These are phyloP conservation scores for Notamacropus eugenii DNA, from an alignment of 2,797 vertebrate genomes.

Conservation along the genomic window DNA sequence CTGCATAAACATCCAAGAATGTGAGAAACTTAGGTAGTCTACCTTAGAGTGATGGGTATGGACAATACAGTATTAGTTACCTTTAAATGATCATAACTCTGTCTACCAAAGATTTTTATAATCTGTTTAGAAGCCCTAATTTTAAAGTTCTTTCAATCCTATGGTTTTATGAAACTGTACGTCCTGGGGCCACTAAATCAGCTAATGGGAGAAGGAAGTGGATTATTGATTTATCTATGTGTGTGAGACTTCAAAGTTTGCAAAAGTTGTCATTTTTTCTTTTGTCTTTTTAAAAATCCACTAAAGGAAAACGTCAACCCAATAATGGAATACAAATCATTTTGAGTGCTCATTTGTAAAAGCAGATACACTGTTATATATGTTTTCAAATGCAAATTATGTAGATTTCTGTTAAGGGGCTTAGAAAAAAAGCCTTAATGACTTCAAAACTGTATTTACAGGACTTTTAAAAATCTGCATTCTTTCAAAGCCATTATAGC, in stretches of 20 bases:
- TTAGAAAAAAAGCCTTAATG: conserved; percentile 27
- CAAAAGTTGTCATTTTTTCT: background rate
- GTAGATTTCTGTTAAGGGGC: conserved; percentile 26
- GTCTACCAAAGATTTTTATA: background rate
- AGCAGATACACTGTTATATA: background rate
- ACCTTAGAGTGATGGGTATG: conserved; percentile 1
- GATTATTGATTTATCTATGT: background rate
- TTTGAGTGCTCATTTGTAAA: background rate
- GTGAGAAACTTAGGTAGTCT: conserved; percentile 30
- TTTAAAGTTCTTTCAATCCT: conserved; percentile 11
- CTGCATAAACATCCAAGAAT: conserved; percentile 6
- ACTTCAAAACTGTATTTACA: conserved; percentile 24
- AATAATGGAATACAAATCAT: conserved; percentile 6
- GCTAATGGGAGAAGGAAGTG: conserved; percentile 22
- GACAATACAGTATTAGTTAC: background rate
- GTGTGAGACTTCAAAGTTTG: background rate
- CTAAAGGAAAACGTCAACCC: conserved; percentile 20
- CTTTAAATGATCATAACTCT: background rate
- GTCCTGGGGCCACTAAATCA: conserved; percentile 20
- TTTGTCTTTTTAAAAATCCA: conserved; percentile 1
- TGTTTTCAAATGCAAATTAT: conserved; percentile 33
- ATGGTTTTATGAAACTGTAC: conserved; percentile 30
- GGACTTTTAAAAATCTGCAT: conserved; percentile 48
- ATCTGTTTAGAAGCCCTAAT: conserved; percentile 12
- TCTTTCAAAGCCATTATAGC: conserved; percentile 55